Base-by-base conservation (phyloP, 2,113 vertebrate species). In the Cyanistes caeruleus region DNA sequence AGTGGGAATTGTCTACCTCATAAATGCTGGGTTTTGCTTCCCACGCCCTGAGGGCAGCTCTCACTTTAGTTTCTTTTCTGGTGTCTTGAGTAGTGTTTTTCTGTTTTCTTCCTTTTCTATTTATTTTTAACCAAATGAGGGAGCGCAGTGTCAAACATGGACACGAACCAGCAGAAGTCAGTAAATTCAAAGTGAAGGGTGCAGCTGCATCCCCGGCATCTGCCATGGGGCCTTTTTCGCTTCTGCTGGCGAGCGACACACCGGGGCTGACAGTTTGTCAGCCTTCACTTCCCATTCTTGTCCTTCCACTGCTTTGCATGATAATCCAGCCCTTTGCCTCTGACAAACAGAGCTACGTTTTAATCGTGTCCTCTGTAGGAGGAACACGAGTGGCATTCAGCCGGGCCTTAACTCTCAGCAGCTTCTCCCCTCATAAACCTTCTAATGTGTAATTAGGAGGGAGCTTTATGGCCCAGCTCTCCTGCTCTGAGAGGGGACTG, bases 121-220 rank as follows among this genome's bases (percentile, higher is more conserved):
- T 90, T 86, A 76, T 96, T 91, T 94, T 82, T 84, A 96, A 96
- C 87, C 83, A 88, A 95, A 90, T 46, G 73, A 84, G 65, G 83
- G 93, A 95, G 85, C 13, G 24, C 63, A 5, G 78, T 92, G 72
- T 89, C 86, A 91, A 39, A 86, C 41, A 15, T 59, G 90, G 90
- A 56, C 46, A 20, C 21, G 39, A 83, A 89, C 93, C 74, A 84
- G 87, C 87, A 62, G 10, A 43, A 92, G 93, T 86, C 84, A 44
- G 94, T 93, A 89, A 80, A 89, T 90, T 73, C 59, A 27, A 97
- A 93, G 89, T 39, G 59, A 87, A 58, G 68, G 72, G 56, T 74
- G 67, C 60, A 55, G 85, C 93, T 58, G 35, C 33, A 27, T 74
- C 43, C 65, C 84, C 7, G 1, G 62, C 35, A 73, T 72, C 8